Evolutionary conservation across 2,888 invertebrate genomes (phyloP).

Genomic region (Drosophila cracens): DNA sequence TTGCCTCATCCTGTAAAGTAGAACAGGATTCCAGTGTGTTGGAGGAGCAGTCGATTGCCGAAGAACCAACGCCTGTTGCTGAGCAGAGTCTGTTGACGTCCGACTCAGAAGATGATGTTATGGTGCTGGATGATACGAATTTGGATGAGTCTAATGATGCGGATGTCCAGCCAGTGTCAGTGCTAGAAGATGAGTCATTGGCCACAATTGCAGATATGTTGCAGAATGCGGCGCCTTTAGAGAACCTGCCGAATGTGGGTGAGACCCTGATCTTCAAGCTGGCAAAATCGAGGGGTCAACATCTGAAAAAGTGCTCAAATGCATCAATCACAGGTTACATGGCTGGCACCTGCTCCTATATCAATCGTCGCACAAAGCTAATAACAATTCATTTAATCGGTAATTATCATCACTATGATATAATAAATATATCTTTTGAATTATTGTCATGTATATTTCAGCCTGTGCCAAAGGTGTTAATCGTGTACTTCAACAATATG

Average conservation of each 20-base stretch:
- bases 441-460: slow-evolving; percentile 22
- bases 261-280: slow-evolving; percentile 66
- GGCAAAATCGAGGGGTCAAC: slow-evolving; percentile 19
- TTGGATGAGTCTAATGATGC: slow-evolving; percentile 43
- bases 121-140: slow-evolving; percentile 66
- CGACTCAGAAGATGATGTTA: slow-evolving; percentile 69
- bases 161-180: slow-evolving; percentile 35
- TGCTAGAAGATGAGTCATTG: background rate
- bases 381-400: slow-evolving; percentile 65
- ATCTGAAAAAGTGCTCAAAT: slow-evolving; percentile 8
- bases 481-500: slow-evolving; percentile 34
- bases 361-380: slow-evolving; percentile 69
- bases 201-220: slow-evolving; percentile 50
- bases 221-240: slow-evolving; percentile 29
- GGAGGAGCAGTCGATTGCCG: background rate
- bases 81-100: slow-evolving; percentile 40
- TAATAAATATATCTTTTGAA: background rate
- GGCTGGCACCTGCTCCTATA: slow-evolving; percentile 63
- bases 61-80: background rate
- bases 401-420: slow-evolving; percentile 21
- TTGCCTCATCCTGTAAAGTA: background rate
- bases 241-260: slow-evolving; percentile 42
- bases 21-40: background rate
- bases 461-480: slow-evolving; percentile 21
- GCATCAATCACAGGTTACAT: slow-evolving; percentile 41